Evolutionary conservation across 2,888 invertebrate genomes (phyloP).

Genomic region (Eucriotettix oculatus): DNA sequence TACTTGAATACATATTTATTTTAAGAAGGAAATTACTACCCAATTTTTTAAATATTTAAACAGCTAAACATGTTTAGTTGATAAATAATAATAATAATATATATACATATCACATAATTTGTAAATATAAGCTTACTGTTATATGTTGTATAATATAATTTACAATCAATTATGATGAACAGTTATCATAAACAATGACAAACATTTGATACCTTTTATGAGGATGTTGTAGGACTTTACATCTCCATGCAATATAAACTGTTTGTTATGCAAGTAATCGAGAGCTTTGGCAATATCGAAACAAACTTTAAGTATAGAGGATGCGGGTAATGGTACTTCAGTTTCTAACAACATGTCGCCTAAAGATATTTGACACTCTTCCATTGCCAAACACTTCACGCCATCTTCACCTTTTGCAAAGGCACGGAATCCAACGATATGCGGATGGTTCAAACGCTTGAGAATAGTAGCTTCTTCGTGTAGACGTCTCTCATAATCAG

Average conservation of each 20-base stretch:
- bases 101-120: too few relatives aligned
- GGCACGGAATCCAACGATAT: slow-evolving; percentile 61
- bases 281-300: slow-evolving; percentile 51
- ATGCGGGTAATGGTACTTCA: slow-evolving; percentile 40
- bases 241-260: slow-evolving; percentile 61
- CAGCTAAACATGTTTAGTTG: too few relatives aligned
- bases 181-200: background rate
- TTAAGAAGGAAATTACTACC: too few relatives aligned
- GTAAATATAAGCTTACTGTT: too few relatives aligned
- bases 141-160: too few relatives aligned
- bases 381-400: slow-evolving; percentile 55
- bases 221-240: slow-evolving; percentile 70
- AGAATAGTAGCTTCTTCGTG: slow-evolving; percentile 55
- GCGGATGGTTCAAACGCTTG: slow-evolving; percentile 53
- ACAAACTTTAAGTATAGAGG: slow-evolving; percentile 46
- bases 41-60: too few relatives aligned
- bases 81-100: too few relatives aligned
- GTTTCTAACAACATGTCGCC: slow-evolving; percentile 55
- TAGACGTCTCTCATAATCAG: slow-evolving; percentile 37
- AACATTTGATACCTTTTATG: slow-evolving; percentile 32
- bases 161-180: too few relatives aligned
- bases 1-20: too few relatives aligned
- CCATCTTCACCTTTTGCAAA: slow-evolving; percentile 35
- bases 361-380: slow-evolving; percentile 53
- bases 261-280: slow-evolving; percentile 58